A percentile compares a stretch with the other conserved stretches of the same genome.
Evolutionary conservation across 2,888 invertebrate species (phyloP).

Genomic region (Yponomeuta malinellus): DNA sequence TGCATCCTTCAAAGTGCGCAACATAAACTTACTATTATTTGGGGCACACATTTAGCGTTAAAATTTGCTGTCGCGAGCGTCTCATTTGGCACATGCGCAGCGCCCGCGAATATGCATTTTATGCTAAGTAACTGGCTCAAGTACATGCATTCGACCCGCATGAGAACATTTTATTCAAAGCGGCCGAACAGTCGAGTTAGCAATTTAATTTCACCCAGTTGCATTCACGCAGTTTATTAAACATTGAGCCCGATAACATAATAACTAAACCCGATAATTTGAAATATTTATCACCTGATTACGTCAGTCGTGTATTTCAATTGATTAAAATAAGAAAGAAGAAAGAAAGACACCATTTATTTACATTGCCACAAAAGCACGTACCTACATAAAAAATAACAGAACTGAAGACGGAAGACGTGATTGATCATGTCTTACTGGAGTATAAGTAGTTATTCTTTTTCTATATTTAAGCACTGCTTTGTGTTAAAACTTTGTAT

Average conservation of each 20-base stretch:
- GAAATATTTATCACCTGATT: not conserved
- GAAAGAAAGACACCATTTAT: too few relatives aligned
- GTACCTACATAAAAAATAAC: too few relatives aligned
- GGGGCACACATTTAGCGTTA: not conserved
- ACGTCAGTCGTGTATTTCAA: not conserved
- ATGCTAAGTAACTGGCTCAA: not conserved
- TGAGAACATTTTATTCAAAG: not conserved
- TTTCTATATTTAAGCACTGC: too few relatives aligned
- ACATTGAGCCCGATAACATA: not conserved
- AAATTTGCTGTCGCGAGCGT: not conserved
- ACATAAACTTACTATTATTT: not conserved
- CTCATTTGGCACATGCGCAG: not conserved
- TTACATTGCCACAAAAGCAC: too few relatives aligned
- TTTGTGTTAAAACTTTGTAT: too few relatives aligned
- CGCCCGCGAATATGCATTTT: not conserved
- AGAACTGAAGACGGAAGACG: too few relatives aligned
- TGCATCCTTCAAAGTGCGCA: too few relatives aligned
- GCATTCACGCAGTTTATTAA: not conserved
- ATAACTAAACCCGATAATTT: not conserved
- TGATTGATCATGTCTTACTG: too few relatives aligned
- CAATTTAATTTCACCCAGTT: slow-evolving; percentile 1
- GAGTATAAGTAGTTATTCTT: too few relatives aligned
- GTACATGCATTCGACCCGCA: not conserved
- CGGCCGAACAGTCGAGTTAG: not conserved
- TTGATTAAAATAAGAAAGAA: too few relatives aligned